Percentiles rank a stretch among this genome's conserved stretches.
These are phyloP conservation scores for Drosophila malerkotliana DNA, from an alignment of 1,140 invertebrate genomes.

Conservation along the genomic window DNA sequence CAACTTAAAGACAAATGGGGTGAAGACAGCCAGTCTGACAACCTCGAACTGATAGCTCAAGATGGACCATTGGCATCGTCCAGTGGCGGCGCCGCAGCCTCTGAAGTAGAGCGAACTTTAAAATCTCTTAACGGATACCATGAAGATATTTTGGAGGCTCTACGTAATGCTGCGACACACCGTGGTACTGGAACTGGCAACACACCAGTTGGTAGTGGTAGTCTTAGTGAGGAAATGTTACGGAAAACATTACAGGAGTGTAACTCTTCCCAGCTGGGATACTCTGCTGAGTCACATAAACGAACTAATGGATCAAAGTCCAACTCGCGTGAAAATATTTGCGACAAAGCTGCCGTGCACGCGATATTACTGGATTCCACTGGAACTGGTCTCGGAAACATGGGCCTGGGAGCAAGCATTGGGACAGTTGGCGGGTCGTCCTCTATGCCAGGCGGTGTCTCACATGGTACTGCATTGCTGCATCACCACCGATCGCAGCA, in stretches of 20 bases:
- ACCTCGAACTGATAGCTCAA: slow-evolving; percentile 88
- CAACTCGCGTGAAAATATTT: slow-evolving; percentile 86
- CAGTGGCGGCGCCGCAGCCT: slow-evolving; percentile 86
- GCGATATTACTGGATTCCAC: slow-evolving; percentile 82
- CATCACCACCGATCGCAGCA: slow-evolving; percentile 82
- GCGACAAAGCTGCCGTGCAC: slow-evolving; percentile 85
- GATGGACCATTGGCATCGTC: slow-evolving; percentile 87
- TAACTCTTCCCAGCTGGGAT: slow-evolving; percentile 84
- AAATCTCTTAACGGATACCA: slow-evolving; percentile 96
- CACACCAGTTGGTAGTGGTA: slow-evolving; percentile 86
- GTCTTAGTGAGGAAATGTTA: slow-evolving; percentile 87
- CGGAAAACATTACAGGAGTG: slow-evolving; percentile 89
- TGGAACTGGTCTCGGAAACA: slow-evolving; percentile 46
- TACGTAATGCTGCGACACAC: slow-evolving; percentile 91
- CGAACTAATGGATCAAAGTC: slow-evolving; percentile 86
- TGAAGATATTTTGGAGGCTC: slow-evolving; percentile 94
- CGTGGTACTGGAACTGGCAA: slow-evolving; percentile 86
- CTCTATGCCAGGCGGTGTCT: slow-evolving; percentile 43
- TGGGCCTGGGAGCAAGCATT: slow-evolving; percentile 64
- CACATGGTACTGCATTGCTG: slow-evolving; percentile 63
- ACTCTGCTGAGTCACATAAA: slow-evolving; percentile 86
- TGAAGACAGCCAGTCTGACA: slow-evolving; percentile 90
- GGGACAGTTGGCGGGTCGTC: slow-evolving; percentile 44
- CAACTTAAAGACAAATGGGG: slow-evolving; percentile 88
- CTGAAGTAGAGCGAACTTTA: slow-evolving; percentile 92